Base-by-base conservation (phyloP, 2,113 vertebrate genomes). In the Chroicocephalus ridibundus region DNA sequence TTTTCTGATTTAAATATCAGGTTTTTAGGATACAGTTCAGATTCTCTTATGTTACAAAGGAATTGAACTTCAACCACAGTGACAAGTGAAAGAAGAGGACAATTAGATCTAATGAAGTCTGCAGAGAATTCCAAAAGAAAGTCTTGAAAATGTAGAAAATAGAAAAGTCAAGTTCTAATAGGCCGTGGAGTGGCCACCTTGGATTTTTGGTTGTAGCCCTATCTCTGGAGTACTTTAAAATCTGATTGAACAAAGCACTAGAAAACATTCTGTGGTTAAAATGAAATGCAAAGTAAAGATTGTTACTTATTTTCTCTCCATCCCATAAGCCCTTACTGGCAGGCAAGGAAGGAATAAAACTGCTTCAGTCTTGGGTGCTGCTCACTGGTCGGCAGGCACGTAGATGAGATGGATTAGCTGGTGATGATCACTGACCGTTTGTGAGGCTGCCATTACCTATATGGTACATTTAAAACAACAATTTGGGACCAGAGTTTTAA, bases 211-310 rank as follows among this genome's bases (percentile, higher is more conserved):
- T 55, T 70, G 36, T n/a, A 92, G 31, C 5, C 29, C 14, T 82
- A 5, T 80, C 57, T 92, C 34, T 52, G 32, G 31, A 13, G 10
- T 70, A 62, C 79, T 93, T 89, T 72, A 89, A 95, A 86, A 87
- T 51, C 26, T 77, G 54, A 68, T 80, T 92, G 89, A 94, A 90
- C 66, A 96, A 93, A 97, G 54, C 51, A 71, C 12, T 75, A 78
- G 31, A 93, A 92, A 57, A 61, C 9, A 49, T 47, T 89, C 51
- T 85, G 69, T 46, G 25, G 38, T 92, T 82, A 79, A 86, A 96
- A 72, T 25, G 4, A 94, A 90, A 90, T 51, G 65, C 34, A 82
- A 92, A 82, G 42, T 82, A 89, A 88, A 86, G 76, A 88, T 55
- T 40, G 65, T 72, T 70, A 60, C 36, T 91, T 61, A 21, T 71